Evolutionary conservation across 2,797 vertebrate species (phyloP), one percentile per base, ranked within the genome.

Genomic region (Threskiornis aethiopicus): DNA sequence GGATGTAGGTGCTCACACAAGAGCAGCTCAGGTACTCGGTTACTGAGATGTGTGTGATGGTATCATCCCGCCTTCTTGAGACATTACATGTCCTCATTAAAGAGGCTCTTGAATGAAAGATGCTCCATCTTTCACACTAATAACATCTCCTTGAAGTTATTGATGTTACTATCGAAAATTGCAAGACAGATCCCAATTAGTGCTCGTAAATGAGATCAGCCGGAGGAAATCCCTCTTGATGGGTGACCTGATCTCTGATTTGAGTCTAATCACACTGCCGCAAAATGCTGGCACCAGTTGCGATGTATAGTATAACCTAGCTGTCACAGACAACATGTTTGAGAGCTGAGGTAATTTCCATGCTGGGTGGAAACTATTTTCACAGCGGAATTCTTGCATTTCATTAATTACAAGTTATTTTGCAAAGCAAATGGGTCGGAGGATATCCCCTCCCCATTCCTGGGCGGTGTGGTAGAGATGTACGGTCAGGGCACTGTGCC

Each of bases 321-420:
- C 52, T 26, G 33, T 35, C 75, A 64, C 58, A 75, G 89, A 62
- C 54, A 37, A 89, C 86, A 2, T 92, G 64, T 67, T 59, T 91
- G 75, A 75, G 79, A 44, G 95, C 76, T 96, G 95, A 97, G 94
- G 67, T 96, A 91, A 96, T 94, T 95, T 96, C 96, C 94, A 88
- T 21, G 84, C 82, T 71, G 92, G 89, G 72, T 95, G 94, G 96
- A 51, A 95, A 88, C 44, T n/a, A 28, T 93, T 96, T 88, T 37
- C 87, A 47, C 49, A 24, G 62, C 14, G 80, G 72, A 91, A 95
- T 94, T 96, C 85, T 76, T 55, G 58, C 44, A 44, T 93, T 91
- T 93, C 1, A 5, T 58, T 93, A 90, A 93, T 90, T 49, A 76
- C 1, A 16, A 39, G 41, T 8, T 52, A 46, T 52, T 77, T 77